Base-by-base conservation (phyloP, 2,888 invertebrate genomes). In the Tipula unca region DNA sequence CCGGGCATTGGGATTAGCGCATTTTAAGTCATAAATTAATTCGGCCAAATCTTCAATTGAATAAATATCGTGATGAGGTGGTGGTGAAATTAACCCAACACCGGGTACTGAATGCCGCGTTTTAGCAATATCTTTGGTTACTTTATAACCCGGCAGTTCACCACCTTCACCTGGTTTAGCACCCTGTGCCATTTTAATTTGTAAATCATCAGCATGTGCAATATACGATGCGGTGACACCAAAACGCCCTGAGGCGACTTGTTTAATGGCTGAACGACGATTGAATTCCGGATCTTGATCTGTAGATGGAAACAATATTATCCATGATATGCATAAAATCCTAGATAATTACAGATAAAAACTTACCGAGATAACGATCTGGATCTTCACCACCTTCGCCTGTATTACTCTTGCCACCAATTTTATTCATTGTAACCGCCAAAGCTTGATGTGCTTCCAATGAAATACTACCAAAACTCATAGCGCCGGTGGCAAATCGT, bases 111-210 rank as follows among this genome's bases (percentile, higher is more conserved):
- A 99, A 90, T 99, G 97, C 86, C 99, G 94, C 0, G 98, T 98
- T 88, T 94, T 94, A 0, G 99, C 99, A 89, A 99, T 99, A 87
- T 97, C 98, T 88, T 96, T 94, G 0, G 98, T 97, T 35, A 99
- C 98, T 94, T 98, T 94, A 89, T 94, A 94, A 5, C 93, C 99
- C 0, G 99, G 99, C 86, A 99, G 91, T 91, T 99, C 99, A 1
- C 99, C 99, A 29, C 99, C 99, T 91, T 99, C 99, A 0, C 99
- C 99, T 0, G 99, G 99, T 90, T 99, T 99, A 86, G 99, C 99
- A 1, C 99, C 99, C 92, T 99, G 98, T 6, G 99, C 99, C 99
- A 99, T 99, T 92, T 99, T 99, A 89, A 99, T 99, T 92, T 99
- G 99, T 87, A 99, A 91, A 90, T 99, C 99, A 91, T 99, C 99